Evolutionary conservation across 2,888 invertebrate genomes (phyloP).

Genomic region (Punctoribates punctum): DNA sequence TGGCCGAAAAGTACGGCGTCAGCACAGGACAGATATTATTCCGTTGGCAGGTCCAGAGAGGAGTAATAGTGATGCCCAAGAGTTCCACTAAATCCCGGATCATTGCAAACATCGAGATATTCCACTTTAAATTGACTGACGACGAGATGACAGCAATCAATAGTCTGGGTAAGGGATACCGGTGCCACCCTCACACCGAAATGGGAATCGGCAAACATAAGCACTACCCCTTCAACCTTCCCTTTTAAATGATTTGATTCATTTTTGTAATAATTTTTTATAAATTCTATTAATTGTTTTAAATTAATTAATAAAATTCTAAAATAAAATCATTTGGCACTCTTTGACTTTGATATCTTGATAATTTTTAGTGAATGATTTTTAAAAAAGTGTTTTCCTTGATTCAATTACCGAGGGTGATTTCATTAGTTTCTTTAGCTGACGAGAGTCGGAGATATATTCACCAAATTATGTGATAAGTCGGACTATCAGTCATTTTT

Average conservation of each 20-base stretch:
- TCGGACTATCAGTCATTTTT: too few species aligned
- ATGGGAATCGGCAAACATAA: conserved; percentile 15
- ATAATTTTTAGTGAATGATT: too few species aligned
- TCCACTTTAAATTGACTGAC: conserved; percentile 66
- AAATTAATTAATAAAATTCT: too few species aligned
- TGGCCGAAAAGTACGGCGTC: conserved; percentile 66
- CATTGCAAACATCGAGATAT: conserved; percentile 68
- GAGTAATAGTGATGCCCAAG: conserved; percentile 73
- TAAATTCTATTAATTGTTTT: too few species aligned
- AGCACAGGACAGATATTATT: conserved; percentile 64
- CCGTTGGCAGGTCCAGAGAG: conserved; percentile 65
- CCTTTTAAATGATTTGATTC: neutral
- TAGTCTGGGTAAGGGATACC: conserved; percentile 64
- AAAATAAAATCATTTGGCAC: too few species aligned
- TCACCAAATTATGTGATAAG: too few species aligned
- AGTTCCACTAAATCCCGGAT: conserved; percentile 71
- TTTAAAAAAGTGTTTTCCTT: too few species aligned
- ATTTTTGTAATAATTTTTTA: neutral
- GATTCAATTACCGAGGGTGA: too few species aligned
- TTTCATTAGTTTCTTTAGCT: too few species aligned
- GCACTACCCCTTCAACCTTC: conserved; percentile 3
- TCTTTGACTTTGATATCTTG: too few species aligned
- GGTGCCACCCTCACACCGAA: neutral
- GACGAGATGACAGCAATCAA: conserved; percentile 67
- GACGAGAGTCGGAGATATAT: too few species aligned